These are phyloP conservation scores for Psephotus haematonotus DNA, from an alignment of 2,113 vertebrate genomes.

Conservation along the genomic window DNA sequence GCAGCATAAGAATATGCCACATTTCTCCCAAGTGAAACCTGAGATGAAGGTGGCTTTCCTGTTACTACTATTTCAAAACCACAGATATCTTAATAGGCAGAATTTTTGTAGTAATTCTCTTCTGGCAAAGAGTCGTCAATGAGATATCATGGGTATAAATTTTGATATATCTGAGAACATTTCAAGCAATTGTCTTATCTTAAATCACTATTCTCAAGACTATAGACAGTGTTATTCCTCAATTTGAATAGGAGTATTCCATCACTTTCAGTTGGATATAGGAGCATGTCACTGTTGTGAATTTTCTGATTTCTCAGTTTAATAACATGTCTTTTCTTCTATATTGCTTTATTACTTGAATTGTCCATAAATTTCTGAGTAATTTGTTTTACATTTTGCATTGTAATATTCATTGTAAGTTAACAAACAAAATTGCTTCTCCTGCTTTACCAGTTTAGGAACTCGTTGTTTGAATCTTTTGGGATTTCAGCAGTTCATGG, in stretches of 20 bases:
- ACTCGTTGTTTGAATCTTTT: constrained; percentile 92
- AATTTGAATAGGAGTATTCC: not conserved
- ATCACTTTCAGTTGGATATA: not conserved
- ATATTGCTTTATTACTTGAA: not conserved
- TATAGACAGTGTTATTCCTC: not conserved
- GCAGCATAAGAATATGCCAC: not conserved
- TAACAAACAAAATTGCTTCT: not conserved
- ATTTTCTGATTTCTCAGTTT: not conserved
- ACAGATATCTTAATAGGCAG: not conserved
- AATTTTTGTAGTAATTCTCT: not conserved
- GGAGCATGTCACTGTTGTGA: not conserved
- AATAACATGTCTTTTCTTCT: not conserved
- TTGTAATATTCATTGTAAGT: not conserved
- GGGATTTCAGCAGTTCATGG: constrained; percentile 93
- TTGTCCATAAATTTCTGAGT: not conserved
- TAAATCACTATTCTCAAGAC: not conserved
- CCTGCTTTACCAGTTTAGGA: constrained; percentile 80
- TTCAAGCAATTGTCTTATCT: not conserved
- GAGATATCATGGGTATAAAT: not conserved
- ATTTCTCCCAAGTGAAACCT: not conserved
- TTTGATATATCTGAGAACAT: not conserved
- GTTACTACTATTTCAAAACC: not conserved
- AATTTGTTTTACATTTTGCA: not conserved
- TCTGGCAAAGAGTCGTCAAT: not conserved
- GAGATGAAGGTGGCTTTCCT: not conserved